Evolutionary conservation across 2,113 vertebrate species (phyloP).

Genomic region (human (Homo sapiens)): GRCh38 chr3:15320501-15321000

Average conservation of each 20-base stretch:
- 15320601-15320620: neutral
- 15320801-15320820: neutral
- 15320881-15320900: neutral
- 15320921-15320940: rapidly evolving
- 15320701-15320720: constrained; percentile 23
- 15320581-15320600: neutral
- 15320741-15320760: neutral
- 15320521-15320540: neutral
- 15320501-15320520: neutral
- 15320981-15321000: neutral
- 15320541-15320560: neutral
- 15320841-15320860: neutral
- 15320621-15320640: too few species aligned
- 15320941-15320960: neutral
- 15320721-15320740: neutral
- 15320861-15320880: rapidly evolving
- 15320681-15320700: neutral
- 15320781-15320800: neutral
- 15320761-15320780: neutral
- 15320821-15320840: neutral
- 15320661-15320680: neutral
- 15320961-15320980: neutral
- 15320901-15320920: rapidly evolving
- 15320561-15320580: constrained; percentile 40
- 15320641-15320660: neutral